A percentile compares a stretch with the other conserved stretches of the same genome.
Evolutionary conservation across 2,113 vertebrate species (phyloP).

Genomic region (Cyphomyrus plagiostoma): DNA sequence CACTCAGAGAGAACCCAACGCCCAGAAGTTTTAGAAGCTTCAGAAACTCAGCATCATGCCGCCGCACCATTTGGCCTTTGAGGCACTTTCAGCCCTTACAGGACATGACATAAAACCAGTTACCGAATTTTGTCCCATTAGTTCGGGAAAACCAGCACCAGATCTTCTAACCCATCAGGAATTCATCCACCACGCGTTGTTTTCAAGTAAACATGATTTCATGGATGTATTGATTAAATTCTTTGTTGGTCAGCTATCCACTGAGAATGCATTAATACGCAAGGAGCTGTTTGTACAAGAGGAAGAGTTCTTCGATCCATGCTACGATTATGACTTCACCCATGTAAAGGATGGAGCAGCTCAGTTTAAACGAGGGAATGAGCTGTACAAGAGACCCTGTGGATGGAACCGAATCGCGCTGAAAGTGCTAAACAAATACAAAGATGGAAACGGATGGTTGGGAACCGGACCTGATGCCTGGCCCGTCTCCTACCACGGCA

Average conservation of each 20-base stretch:
- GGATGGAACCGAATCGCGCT: conserved; percentile 51
- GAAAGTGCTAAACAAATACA: conserved; percentile 40
- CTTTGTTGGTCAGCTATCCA: background rate
- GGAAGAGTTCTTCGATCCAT: conserved; percentile 25
- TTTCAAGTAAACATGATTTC: too few species aligned
- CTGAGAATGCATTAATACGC: background rate
- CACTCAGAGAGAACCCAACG: background rate
- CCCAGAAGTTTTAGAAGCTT: background rate
- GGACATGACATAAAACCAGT: background rate
- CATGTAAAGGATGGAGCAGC: background rate
- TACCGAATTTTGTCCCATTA: background rate
- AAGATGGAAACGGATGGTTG: conserved; percentile 45
- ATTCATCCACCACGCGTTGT: background rate
- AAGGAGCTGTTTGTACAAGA: conserved; percentile 29
- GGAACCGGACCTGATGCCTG: conserved; percentile 35
- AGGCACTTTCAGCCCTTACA: conserved; percentile 27
- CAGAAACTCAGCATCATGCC: background rate
- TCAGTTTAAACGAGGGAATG: conserved; percentile 34
- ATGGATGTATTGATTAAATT: background rate
- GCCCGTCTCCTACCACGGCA: conserved; percentile 58
- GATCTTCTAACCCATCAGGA: background rate
- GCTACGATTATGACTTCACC: conserved; percentile 27
- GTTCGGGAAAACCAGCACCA: background rate
- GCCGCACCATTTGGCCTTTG: background rate
- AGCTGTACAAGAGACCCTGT: conserved; percentile 48